Evolutionary conservation across 1,140 invertebrate genomes (phyloP).

Genomic region (Maniola jurtina): DNA sequence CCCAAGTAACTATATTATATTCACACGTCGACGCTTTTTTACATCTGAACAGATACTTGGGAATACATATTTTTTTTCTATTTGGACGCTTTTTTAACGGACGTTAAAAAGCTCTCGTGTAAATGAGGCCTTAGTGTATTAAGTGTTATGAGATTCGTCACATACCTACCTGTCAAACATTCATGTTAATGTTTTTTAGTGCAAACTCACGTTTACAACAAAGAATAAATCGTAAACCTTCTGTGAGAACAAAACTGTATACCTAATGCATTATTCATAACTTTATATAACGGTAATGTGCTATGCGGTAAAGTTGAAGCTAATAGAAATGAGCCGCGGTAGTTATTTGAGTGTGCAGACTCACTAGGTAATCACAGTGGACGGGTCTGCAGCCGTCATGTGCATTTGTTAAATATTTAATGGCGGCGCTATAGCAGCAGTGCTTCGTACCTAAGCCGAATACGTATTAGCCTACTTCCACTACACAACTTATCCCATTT

Average conservation of each 20-base stretch:
- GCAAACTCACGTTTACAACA: too few species aligned
- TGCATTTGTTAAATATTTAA: slow-evolving; percentile 40
- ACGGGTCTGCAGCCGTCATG: slow-evolving; percentile 35
- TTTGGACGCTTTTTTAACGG: too few species aligned
- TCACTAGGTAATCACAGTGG: slow-evolving; percentile 40
- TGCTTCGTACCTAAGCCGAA: slow-evolving; percentile 25
- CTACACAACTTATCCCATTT: slow-evolving; percentile 26
- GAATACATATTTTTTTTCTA: too few species aligned
- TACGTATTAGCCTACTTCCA: slow-evolving; percentile 20
- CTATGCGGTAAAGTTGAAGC: slow-evolving; percentile 19
- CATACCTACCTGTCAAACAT: too few species aligned
- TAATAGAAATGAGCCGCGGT: slow-evolving; percentile 28
- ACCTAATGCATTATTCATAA: slow-evolving; percentile 23
- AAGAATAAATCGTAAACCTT: background rate
- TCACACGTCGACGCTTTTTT: too few species aligned
- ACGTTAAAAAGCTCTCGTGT: too few species aligned
- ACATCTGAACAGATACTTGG: too few species aligned
- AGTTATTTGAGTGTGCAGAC: slow-evolving; percentile 28
- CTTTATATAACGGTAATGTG: slow-evolving; percentile 2
- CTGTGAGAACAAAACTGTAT: slow-evolving; percentile 13
- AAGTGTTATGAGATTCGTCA: too few species aligned
- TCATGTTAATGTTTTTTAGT: too few species aligned
- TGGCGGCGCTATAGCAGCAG: slow-evolving; percentile 18
- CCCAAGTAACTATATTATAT: too few species aligned
- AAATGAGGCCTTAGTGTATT: too few species aligned